Conservation (phyloP, 2,888 invertebrate species). For the Polia nebulosa region DNA sequence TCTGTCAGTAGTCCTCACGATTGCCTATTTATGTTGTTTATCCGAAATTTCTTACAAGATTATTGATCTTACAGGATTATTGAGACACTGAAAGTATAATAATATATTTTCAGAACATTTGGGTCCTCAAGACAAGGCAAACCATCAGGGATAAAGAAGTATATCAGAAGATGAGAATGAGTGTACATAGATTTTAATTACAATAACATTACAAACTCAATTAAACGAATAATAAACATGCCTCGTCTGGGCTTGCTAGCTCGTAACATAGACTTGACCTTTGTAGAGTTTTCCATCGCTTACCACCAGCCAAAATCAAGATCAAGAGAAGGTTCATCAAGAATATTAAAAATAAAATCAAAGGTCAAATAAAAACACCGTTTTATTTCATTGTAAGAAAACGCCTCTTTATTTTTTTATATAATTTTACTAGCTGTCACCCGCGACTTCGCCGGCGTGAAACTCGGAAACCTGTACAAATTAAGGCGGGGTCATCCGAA, state of each 20-base stretch:
- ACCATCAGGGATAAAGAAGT: slow-evolving; percentile 11
- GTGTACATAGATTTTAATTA: background rate
- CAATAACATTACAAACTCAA: background rate
- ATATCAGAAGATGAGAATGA: background rate
- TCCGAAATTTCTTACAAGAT: background rate
- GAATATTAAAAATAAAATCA: background rate
- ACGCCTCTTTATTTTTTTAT: background rate
- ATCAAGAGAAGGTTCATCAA: background rate
- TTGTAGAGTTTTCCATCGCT: background rate
- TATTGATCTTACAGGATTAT: background rate
- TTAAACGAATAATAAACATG: background rate
- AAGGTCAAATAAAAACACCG: background rate
- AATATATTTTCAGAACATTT: background rate
- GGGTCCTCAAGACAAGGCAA: background rate
- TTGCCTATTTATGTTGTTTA: too few species aligned
- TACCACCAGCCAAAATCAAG: background rate
- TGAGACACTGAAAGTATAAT: background rate
- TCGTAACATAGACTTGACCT: background rate
- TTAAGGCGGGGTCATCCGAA: too few species aligned
- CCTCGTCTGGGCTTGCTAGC: background rate
- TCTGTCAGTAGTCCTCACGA: too few species aligned
- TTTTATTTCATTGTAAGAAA: slow-evolving; percentile 9
- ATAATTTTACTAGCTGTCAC: too few species aligned
- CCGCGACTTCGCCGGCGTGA: too few species aligned
- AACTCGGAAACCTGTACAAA: too few species aligned